Evolutionary conservation across 2,888 invertebrate genomes (phyloP).

Genomic region (Mimachlamys varia): DNA sequence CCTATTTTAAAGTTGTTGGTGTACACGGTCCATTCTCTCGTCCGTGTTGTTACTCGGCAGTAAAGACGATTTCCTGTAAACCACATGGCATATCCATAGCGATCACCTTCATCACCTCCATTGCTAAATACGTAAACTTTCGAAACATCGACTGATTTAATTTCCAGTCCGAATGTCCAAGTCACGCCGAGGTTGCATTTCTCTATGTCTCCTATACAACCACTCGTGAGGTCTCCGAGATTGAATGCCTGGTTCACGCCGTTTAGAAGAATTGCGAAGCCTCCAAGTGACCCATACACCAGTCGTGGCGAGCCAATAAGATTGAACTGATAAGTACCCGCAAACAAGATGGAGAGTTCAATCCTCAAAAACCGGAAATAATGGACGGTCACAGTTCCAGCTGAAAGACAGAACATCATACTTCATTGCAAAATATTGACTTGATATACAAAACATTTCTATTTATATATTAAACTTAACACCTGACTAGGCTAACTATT

Average conservation of each 20-base stretch:
- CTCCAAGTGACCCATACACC: slow-evolving; percentile 66
- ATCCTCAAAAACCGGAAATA: neutral
- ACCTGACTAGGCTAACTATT: no score
- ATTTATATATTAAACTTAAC: no score
- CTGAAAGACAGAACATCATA: neutral
- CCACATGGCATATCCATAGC: slow-evolving; percentile 51
- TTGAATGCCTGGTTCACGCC: slow-evolving; percentile 68
- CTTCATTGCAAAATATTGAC: neutral
- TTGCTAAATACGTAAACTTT: slow-evolving; percentile 50
- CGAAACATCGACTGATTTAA: slow-evolving; percentile 36
- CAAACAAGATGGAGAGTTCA: neutral
- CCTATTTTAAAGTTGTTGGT: slow-evolving; percentile 41
- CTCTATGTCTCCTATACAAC: slow-evolving; percentile 58
- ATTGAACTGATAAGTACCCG: slow-evolving; percentile 47
- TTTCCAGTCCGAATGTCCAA: slow-evolving; percentile 50
- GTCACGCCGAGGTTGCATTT: slow-evolving; percentile 61
- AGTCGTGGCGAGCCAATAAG: slow-evolving; percentile 62
- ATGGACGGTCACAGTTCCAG: neutral
- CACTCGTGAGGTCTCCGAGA: slow-evolving; percentile 57
- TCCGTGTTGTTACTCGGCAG: slow-evolving; percentile 44
- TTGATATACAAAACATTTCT: no score
- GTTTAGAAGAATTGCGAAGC: slow-evolving; percentile 64
- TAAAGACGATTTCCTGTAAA: slow-evolving; percentile 43
- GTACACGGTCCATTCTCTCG: slow-evolving; percentile 46
- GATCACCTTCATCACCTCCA: slow-evolving; percentile 47